A percentile compares a stretch with the other conserved stretches of the same genome.
Evolutionary conservation across 2,113 vertebrate species (phyloP).

Genomic region (Eulemur rufifrons): DNA sequence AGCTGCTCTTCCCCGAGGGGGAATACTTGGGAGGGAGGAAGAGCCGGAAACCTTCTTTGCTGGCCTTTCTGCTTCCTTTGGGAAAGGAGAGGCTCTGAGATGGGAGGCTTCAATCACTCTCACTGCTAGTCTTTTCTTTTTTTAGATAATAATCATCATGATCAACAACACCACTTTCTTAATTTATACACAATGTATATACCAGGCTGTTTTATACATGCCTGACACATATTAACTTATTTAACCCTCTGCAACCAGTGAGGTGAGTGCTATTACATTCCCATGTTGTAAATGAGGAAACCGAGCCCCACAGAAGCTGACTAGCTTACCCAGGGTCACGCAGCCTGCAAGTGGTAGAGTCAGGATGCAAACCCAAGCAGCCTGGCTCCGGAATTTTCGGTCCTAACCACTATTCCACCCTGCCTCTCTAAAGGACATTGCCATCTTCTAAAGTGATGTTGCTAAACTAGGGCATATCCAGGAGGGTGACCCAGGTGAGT

Average conservation of each 20-base stretch:
- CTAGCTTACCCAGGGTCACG: neutral
- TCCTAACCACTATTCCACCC: neutral
- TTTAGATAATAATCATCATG: neutral
- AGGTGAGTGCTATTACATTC: neutral
- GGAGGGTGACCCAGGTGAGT: neutral
- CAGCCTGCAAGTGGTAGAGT: neutral
- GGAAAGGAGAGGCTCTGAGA: neutral
- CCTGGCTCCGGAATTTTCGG: neutral
- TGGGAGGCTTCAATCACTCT: neutral
- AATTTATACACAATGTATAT: neutral
- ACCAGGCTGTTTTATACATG: neutral
- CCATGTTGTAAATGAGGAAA: neutral
- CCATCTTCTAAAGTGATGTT: neutral
- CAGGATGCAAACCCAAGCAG: neutral
- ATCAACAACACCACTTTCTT: neutral
- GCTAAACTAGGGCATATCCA: neutral
- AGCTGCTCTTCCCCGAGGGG: neutral
- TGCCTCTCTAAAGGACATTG: neutral
- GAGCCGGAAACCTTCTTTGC: neutral
- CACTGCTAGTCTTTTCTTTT: neutral
- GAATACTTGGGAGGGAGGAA: neutral
- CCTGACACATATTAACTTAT: neutral
- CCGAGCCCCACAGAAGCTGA: neutral
- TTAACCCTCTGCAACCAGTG: neutral
- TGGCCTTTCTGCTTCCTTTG: neutral